A percentile compares a stretch with the other conserved stretches of the same genome.
These are phyloP conservation scores for Rhagoletis pomonella DNA, from an alignment of 1,140 invertebrate species.

Conservation along the genomic window DNA sequence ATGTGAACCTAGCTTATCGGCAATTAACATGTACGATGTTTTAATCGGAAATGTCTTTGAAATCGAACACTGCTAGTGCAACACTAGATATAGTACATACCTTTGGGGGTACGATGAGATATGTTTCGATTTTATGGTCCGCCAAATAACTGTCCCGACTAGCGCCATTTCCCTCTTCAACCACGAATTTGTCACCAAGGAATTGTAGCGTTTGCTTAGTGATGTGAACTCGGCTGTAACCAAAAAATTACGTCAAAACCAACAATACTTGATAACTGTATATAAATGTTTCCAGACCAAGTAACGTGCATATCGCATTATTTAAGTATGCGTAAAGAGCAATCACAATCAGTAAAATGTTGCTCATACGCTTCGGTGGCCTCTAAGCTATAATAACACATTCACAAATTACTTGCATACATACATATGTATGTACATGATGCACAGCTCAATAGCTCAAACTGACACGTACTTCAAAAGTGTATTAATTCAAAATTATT, in stretches of 20 bases:
- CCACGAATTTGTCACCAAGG: slow-evolving; percentile 86
- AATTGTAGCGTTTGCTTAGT: slow-evolving; percentile 89
- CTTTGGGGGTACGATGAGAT: slow-evolving; percentile 88
- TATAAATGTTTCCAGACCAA: background rate
- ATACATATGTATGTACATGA: too few species aligned
- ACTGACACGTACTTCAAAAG: too few species aligned
- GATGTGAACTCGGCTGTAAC: slow-evolving; percentile 89
- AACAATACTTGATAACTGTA: background rate
- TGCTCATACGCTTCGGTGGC: too few species aligned
- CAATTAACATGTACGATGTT: too few species aligned
- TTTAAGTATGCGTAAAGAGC: too few species aligned
- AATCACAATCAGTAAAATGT: too few species aligned
- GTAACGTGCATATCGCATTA: background rate
- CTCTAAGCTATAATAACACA: too few species aligned
- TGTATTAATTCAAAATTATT: too few species aligned
- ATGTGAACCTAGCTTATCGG: too few species aligned
- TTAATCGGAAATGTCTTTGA: background rate
- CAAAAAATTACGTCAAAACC: slow-evolving; percentile 5
- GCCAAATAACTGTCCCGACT: slow-evolving; percentile 87
- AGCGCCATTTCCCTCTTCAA: slow-evolving; percentile 88
- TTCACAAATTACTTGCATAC: too few species aligned
- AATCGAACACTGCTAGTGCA: slow-evolving; percentile 72
- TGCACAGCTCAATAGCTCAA: too few species aligned
- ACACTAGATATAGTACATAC: slow-evolving; percentile 75
- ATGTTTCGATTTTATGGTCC: slow-evolving; percentile 92